These are phyloP conservation scores for Lordiphosa collinella DNA, from an alignment of 1,140 invertebrate species.

Conservation along the genomic window DNA sequence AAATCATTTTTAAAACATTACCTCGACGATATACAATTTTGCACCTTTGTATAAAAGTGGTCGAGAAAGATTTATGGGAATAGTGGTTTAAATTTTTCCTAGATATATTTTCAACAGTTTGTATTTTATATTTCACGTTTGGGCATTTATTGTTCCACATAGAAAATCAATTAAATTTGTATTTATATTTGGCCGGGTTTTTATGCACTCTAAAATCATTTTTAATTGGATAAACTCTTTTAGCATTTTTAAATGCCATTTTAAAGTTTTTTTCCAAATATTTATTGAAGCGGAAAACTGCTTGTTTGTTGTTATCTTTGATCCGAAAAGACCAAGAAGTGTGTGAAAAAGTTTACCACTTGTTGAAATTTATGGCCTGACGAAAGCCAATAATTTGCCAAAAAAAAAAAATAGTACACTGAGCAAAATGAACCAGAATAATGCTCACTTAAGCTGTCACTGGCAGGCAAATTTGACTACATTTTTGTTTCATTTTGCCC, in stretches of 20 bases:
- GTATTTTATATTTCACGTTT: conserved; percentile 4
- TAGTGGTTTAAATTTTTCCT: conserved; percentile 29
- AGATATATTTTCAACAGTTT: conserved; percentile 17
- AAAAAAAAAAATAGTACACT: too few species aligned
- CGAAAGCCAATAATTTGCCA: conserved; percentile 48
- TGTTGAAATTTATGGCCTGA: conserved; percentile 48
- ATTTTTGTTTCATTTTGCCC: too few species aligned
- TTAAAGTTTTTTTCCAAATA: background rate
- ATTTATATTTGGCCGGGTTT: conserved; percentile 8
- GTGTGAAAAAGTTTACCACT: conserved; percentile 48
- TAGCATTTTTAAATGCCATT: background rate
- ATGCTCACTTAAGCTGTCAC: too few species aligned
- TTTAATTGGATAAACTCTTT: conserved; percentile 33
- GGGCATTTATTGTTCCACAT: conserved; percentile 14
- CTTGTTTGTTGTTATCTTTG: conserved; percentile 22
- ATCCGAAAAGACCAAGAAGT: conserved; percentile 29
- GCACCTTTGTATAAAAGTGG: conserved; percentile 45
- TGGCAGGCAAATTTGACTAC: too few species aligned
- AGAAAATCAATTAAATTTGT: conserved; percentile 60
- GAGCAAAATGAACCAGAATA: too few species aligned
- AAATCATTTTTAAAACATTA: conserved; percentile 74
- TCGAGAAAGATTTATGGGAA: conserved; percentile 51
- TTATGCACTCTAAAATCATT: conserved; percentile 6
- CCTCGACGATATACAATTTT: conserved; percentile 60
- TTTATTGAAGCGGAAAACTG: conserved; percentile 9